These are phyloP conservation scores for Eueremaeus valkanovi DNA, from an alignment of 2,888 invertebrate species.

Conservation along the genomic window DNA sequence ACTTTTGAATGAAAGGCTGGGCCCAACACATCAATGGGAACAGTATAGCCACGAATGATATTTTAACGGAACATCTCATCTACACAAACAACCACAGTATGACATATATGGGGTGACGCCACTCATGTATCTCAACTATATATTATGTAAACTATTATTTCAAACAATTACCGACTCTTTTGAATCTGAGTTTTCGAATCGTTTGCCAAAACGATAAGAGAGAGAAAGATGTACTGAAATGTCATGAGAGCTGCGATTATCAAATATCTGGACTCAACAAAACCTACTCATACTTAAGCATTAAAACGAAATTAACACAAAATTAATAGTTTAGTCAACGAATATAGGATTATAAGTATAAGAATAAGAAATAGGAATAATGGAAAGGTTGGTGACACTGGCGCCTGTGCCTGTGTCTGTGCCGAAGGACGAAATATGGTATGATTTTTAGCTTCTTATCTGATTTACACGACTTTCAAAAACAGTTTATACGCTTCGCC, in stretches of 20 bases:
- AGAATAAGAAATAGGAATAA: not conserved
- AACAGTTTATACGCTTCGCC: no score
- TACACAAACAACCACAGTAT: not conserved
- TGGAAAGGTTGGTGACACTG: slow-evolving; percentile 3
- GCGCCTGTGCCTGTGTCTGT: not conserved
- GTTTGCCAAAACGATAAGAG: slow-evolving; percentile 5
- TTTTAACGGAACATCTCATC: not conserved
- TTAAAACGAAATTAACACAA: not conserved
- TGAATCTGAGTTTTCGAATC: not conserved
- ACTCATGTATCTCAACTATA: not conserved
- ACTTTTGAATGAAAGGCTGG: not conserved
- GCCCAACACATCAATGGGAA: not conserved
- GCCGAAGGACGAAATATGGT: slow-evolving; percentile 9
- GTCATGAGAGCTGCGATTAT: not conserved
- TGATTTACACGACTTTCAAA: not conserved
- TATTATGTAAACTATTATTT: slow-evolving; percentile 13
- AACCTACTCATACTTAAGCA: not conserved
- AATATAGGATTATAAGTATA: not conserved
- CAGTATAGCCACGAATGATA: not conserved
- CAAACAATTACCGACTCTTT: slow-evolving; percentile 9
- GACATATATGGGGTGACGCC: not conserved
- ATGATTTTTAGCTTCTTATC: not conserved
- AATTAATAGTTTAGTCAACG: not conserved
- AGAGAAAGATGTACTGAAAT: not conserved
- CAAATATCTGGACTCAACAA: not conserved